Base-by-base conservation (phyloP, 1,140 invertebrate species). In the Olivierus martensii region DNA sequence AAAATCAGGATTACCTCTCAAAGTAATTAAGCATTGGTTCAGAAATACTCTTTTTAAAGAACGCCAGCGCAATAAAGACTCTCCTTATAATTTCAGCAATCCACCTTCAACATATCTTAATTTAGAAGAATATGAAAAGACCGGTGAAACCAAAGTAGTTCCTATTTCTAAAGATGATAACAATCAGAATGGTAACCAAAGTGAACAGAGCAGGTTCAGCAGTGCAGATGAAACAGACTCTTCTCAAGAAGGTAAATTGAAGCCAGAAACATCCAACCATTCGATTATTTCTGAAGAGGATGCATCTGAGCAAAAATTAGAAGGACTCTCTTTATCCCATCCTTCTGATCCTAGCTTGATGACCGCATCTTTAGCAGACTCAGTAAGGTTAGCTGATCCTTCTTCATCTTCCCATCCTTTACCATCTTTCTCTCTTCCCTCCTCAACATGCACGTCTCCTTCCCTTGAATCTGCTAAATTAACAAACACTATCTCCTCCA, bases 21-120 rank as follows among this genome's bases (percentile, higher is more conserved):
- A 99, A 76, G 93, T 98, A 14, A 96, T 99, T 51, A 99, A 99
- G 67, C 94, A 99, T 69, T 99, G 94, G 94, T 99, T 99, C 73
- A 75, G 96, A 59, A 99, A 99, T 67, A 99, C 96, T 1, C 70
- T 99, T 21, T 99, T 99, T 68, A 99, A 99, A 73, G 96, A 99
- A 72, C 77, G 96, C 42, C 96, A 99, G 68, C 77, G 94, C 39
- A 98, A 98, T 68, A 99, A 99, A 70, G 95, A 99, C 66, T 98
- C 93, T 21, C 96, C 96, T 0, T 99, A 99, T 67, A 99, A 99
- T 70, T 99, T 99, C 66, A 98, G 90, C 67, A 96, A 97, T 73
- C 96, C 96, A 34, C 96, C 96, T 28, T 89, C 88, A 22, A 97
- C 93, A 0, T 93, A 88, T 3, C 71, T 98, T 3, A 94, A 94